phyloP scores from a whole-genome alignment of 2,113 vertebrate genomes.

The Oenanthe melanoleuca region DNA sequence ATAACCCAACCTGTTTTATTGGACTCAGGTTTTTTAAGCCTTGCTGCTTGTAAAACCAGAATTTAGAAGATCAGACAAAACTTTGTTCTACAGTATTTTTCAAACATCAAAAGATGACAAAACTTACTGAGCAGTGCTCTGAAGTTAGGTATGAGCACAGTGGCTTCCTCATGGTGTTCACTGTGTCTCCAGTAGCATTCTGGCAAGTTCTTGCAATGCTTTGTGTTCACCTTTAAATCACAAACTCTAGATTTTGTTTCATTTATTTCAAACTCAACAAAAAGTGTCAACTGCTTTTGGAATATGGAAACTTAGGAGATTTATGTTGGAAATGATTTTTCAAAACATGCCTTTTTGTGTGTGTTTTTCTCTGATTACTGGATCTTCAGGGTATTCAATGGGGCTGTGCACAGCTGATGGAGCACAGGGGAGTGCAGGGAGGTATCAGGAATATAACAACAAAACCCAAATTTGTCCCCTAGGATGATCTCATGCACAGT shows the following conservation, averaged over 20 bases:
- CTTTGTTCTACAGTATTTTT: slow-evolving; percentile 38
- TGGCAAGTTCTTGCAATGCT: neutral
- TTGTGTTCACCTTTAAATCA: neutral
- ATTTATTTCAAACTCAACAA: neutral
- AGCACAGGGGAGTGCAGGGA: neutral
- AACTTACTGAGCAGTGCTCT: neutral
- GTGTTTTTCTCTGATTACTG: neutral
- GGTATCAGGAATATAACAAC: neutral
- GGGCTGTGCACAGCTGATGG: neutral
- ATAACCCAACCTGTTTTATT: neutral
- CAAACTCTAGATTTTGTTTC: neutral
- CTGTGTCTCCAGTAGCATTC: neutral
- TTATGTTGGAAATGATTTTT: neutral
- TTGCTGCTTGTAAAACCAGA: slow-evolving; percentile 22
- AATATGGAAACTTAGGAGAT: neutral
- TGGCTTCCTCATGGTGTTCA: neutral
- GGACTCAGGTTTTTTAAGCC: neutral
- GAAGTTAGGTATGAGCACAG: neutral
- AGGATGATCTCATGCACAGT: neutral
- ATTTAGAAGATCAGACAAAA: slow-evolving; percentile 33
- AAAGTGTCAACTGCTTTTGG: neutral
- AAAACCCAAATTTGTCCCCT: neutral
- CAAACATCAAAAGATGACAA: slow-evolving; percentile 35
- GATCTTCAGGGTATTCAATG: neutral
- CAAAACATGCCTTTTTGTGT: neutral